Evolutionary conservation across 2,797 vertebrate genomes (phyloP).

Genomic region (Enteromius argenteus): DNA sequence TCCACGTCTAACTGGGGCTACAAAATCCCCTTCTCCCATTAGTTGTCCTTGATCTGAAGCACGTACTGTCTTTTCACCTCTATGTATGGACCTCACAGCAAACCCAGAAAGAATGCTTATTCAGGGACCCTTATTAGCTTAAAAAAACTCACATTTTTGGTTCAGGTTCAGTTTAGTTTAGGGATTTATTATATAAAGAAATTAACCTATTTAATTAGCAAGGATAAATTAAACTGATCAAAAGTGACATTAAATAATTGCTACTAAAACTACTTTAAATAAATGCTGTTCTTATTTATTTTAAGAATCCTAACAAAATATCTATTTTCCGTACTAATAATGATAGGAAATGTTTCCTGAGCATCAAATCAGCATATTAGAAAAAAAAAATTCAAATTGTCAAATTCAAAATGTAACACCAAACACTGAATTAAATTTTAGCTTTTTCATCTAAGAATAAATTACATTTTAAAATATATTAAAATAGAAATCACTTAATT

Average conservation of each 20-base stretch:
- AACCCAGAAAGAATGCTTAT: constrained; percentile 9
- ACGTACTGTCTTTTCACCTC: constrained; percentile 56
- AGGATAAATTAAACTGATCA: background rate
- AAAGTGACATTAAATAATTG: background rate
- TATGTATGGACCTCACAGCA: constrained; percentile 58
- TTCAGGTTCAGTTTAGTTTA: background rate
- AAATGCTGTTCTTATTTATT: background rate
- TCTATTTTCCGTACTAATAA: background rate
- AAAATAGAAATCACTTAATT: background rate
- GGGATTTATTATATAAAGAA: background rate
- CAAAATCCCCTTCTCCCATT: constrained; percentile 64
- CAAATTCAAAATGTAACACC: background rate
- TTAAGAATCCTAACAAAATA: background rate
- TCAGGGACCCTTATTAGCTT: constrained; percentile 13
- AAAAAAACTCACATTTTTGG: constrained; percentile 1
- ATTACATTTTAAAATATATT: background rate
- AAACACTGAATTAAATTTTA: background rate
- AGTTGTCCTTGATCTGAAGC: constrained; percentile 67
- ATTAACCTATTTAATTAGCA: background rate
- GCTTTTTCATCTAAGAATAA: background rate
- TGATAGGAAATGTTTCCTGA: background rate
- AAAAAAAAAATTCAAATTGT: background rate
- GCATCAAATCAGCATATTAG: constrained; percentile 1
- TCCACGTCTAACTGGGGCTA: constrained; percentile 47
- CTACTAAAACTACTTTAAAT: background rate